Conservation (phyloP, 2,113 vertebrate species). For the Rhinoderma darwinii region DNA sequence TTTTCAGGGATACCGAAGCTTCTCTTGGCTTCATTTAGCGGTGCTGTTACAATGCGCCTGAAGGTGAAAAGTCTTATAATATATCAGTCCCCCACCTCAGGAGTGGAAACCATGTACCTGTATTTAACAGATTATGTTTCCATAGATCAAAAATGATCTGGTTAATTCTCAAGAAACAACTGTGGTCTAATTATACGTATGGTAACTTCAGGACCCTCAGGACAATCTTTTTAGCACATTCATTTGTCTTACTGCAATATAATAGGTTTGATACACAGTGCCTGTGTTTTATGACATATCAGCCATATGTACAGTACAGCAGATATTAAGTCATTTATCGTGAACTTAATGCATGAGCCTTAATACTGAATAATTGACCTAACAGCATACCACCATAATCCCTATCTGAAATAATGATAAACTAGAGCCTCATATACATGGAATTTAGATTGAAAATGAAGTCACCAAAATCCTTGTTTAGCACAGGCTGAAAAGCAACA, state of each 20-base stretch:
- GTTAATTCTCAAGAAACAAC: neutral
- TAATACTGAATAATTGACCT: neutral
- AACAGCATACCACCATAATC: neutral
- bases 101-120: constrained; percentile 27
- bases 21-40: neutral
- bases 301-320: neutral
- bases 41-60: neutral
- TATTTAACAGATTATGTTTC: constrained; percentile 10
- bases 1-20: constrained; percentile 8
- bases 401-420: neutral
- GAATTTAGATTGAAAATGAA: too few species aligned
- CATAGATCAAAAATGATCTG: constrained; percentile 14
- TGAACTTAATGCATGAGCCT: neutral
- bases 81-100: neutral
- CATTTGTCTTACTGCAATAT: neutral
- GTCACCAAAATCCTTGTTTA: too few species aligned
- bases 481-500: too few species aligned
- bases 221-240: neutral
- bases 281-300: neutral
- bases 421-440: neutral
- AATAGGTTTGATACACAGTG: neutral
- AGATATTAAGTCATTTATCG: neutral
- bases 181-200: neutral
- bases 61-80: constrained; percentile 35
- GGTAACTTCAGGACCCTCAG: neutral